These are phyloP conservation scores for Gymnoscopelus microlampas DNA, from an alignment of 2,797 vertebrate genomes.

Conservation along the genomic window DNA sequence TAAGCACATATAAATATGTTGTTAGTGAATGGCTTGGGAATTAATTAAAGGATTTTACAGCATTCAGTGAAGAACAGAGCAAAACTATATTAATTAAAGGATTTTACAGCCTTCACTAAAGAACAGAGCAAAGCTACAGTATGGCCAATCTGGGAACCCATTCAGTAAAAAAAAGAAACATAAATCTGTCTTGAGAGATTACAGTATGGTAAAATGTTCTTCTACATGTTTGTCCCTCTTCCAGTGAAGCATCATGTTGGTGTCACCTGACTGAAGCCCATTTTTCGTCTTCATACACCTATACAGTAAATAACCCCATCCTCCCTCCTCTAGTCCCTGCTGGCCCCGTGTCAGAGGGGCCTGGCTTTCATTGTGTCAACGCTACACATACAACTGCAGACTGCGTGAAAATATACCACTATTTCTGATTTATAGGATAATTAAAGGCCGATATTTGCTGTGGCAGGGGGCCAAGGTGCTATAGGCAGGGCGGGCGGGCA, in stretches of 20 bases:
- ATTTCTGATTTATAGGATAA: constrained; percentile 81
- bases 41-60: constrained; percentile 51
- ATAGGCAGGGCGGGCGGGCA: constrained; percentile 54
- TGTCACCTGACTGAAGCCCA: constrained; percentile 46
- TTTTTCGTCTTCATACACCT: constrained; percentile 54
- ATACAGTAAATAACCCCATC: constrained; percentile 34
- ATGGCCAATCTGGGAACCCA: background rate
- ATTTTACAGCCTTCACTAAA: constrained; percentile 46
- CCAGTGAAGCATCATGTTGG: constrained; percentile 38
- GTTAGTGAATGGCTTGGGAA: constrained; percentile 46
- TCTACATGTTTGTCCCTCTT: too few species aligned
- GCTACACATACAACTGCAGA: constrained; percentile 58
- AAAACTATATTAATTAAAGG: constrained; percentile 35
- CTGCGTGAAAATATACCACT: constrained; percentile 66
- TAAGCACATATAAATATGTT: constrained; percentile 62
- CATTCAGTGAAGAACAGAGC: constrained; percentile 32
- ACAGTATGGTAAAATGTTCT: too few species aligned
- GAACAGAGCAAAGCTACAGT: constrained; percentile 27
- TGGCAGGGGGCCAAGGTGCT: constrained; percentile 73
- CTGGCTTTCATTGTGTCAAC: constrained; percentile 74
- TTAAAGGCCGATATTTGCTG: constrained; percentile 71
- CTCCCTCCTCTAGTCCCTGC: constrained; percentile 31
- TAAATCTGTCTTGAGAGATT: background rate
- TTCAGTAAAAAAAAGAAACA: background rate
- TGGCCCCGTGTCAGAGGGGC: constrained; percentile 51